Evolutionary conservation across 2,797 vertebrate genomes (phyloP).

Genomic region (Knipowitschia caucasica): DNA sequence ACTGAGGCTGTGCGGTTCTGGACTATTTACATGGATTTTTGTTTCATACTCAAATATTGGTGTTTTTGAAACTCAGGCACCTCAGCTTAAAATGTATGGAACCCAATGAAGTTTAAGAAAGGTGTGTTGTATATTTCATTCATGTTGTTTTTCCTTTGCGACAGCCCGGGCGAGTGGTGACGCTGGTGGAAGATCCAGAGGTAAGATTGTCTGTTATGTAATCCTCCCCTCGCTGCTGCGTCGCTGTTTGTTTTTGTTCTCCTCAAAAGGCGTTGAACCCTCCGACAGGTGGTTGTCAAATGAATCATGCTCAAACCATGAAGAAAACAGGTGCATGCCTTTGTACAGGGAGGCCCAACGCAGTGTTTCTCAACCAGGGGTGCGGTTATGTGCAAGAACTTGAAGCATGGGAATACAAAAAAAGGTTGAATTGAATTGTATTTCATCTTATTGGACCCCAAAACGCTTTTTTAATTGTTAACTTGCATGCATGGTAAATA

Average conservation of each 20-base stretch:
- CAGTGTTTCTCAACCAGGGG: too few relatives aligned
- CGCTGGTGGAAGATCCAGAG: constrained; percentile 91
- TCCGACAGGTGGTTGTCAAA: background rate
- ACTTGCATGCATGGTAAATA: too few relatives aligned
- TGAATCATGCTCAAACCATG: background rate
- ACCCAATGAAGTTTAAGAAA: background rate
- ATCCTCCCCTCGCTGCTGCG: background rate
- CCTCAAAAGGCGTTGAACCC: background rate
- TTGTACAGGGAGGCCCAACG: too few relatives aligned
- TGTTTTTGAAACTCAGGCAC: too few relatives aligned
- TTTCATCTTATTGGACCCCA: too few relatives aligned
- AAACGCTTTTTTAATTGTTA: too few relatives aligned
- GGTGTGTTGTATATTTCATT: background rate
- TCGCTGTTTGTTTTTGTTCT: background rate
- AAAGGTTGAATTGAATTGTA: too few relatives aligned
- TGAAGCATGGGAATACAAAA: too few relatives aligned
- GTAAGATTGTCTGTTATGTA: constrained; percentile 60
- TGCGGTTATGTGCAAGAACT: too few relatives aligned
- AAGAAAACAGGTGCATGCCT: background rate
- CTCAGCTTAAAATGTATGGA: background rate
- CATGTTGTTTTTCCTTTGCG: background rate
- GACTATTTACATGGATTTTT: too few relatives aligned
- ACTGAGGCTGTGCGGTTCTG: too few relatives aligned
- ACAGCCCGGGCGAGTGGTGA: constrained; percentile 97
- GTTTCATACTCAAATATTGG: too few relatives aligned